A percentile compares a stretch with the other conserved stretches of the same genome.
phyloP scores from a whole-genome alignment of 2,797 vertebrate species.

The Stomatorhinus walkeri region DNA sequence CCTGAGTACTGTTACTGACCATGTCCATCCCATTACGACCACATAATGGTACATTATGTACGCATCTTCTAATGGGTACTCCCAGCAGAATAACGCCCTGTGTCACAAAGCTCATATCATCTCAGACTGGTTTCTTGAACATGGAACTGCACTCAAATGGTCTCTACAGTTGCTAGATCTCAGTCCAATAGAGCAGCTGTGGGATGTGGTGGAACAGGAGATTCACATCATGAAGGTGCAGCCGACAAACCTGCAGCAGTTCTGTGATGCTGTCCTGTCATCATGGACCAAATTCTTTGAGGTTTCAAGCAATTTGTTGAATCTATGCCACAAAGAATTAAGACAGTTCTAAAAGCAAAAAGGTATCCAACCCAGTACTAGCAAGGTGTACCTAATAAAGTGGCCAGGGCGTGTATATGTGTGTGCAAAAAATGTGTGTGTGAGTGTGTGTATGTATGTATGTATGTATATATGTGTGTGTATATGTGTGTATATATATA shows the following conservation, averaged over 20 bases:
- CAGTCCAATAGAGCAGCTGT: not conserved
- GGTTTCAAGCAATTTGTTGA: not conserved
- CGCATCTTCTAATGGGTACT: not conserved
- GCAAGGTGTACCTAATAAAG: not conserved
- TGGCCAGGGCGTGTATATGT: not conserved
- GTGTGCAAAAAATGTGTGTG: no score
- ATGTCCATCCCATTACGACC: not conserved
- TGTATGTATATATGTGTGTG: no score
- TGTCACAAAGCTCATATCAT: not conserved
- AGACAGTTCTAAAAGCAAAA: not conserved
- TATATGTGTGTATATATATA: no score
- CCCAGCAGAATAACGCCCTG: not conserved
- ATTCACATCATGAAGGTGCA: not conserved
- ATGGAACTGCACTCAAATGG: not conserved
- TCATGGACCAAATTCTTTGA: no score
- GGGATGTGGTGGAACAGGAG: not conserved
- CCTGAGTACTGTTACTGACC: not conserved
- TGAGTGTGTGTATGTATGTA: no score
- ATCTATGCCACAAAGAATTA: not conserved
- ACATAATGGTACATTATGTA: not conserved
- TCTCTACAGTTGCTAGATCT: not conserved
- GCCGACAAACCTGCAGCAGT: no score
- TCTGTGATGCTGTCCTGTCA: not conserved
- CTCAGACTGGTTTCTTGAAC: not conserved
- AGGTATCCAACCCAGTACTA: not conserved